phyloP scores from a whole-genome alignment of 2,888 invertebrate genomes.

The Cosmopolites sordidus region DNA sequence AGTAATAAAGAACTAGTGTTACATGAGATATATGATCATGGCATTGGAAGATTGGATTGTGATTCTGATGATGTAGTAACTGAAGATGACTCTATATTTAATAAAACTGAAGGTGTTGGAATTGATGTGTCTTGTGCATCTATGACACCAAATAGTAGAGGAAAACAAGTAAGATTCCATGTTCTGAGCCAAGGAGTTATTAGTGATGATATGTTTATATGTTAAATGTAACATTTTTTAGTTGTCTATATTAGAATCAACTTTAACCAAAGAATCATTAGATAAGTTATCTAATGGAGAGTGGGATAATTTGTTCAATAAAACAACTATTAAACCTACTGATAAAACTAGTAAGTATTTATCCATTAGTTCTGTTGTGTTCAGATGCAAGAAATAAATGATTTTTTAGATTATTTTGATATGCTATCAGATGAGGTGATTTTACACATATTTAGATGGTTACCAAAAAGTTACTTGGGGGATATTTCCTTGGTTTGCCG shows the following conservation, averaged over 20 bases:
- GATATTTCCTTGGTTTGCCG: conserved; percentile 70
- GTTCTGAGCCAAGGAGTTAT: no score
- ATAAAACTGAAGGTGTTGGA: conserved; percentile 32
- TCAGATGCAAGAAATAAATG: no score
- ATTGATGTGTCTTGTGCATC: conserved; percentile 38
- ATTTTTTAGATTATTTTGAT: conserved; percentile 63
- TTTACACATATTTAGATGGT: conserved; percentile 74
- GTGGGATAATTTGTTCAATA: conserved; percentile 36
- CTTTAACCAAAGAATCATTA: conserved; percentile 40
- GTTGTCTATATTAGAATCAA: conserved; percentile 40
- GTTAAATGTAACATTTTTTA: conserved; percentile 27
- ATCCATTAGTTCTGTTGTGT: background rate
- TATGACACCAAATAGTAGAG: conserved; percentile 35
- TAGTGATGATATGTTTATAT: background rate
- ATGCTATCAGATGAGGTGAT: conserved; percentile 82
- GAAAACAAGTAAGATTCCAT: conserved; percentile 33
- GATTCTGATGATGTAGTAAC: conserved; percentile 38
- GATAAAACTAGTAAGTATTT: conserved; percentile 35
- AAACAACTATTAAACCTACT: conserved; percentile 31
- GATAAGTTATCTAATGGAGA: conserved; percentile 38
- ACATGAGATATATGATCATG: conserved; percentile 56
- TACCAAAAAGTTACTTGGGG: conserved; percentile 72
- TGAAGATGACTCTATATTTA: conserved; percentile 36
- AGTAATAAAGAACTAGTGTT: conserved; percentile 45
- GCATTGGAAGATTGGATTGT: conserved; percentile 54